phyloP scores from a whole-genome alignment of 1,140 invertebrate species.

The Penaeus indicus region DNA sequence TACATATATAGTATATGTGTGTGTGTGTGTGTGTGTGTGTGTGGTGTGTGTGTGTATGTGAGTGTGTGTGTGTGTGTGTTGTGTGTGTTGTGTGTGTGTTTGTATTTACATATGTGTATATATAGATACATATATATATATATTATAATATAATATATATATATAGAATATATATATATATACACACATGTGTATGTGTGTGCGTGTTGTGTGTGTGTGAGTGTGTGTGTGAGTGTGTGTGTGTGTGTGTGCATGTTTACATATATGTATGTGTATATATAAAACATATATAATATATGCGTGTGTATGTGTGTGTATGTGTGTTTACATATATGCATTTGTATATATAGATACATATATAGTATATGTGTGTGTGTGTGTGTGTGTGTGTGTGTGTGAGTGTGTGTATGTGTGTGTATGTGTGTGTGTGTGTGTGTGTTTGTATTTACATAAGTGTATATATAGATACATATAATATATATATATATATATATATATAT shows the following conservation, averaged over 20 bases:
- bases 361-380: constrained; percentile 32
- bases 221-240: background rate
- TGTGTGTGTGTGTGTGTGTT: constrained; percentile 17
- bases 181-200: constrained; percentile 20
- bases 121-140: background rate
- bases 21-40: background rate
- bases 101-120: no score
- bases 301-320: constrained; percentile 1
- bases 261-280: background rate
- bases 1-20: background rate
- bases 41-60: background rate
- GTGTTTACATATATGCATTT: background rate
- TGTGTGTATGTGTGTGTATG: no score
- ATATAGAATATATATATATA: constrained; percentile 23
- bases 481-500: constrained; percentile 23
- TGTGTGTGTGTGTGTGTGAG: background rate
- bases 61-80: background rate
- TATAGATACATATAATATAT: constrained; percentile 13
- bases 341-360: background rate
- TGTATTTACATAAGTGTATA: constrained; percentile 2
- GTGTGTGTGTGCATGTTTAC: background rate
- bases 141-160: background rate
- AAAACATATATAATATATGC: no score
- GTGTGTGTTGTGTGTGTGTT: no score
- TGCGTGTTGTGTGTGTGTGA: no score